phyloP scores from a whole-genome alignment of 2,888 invertebrate genomes.

The Napeogenes sylphis region DNA sequence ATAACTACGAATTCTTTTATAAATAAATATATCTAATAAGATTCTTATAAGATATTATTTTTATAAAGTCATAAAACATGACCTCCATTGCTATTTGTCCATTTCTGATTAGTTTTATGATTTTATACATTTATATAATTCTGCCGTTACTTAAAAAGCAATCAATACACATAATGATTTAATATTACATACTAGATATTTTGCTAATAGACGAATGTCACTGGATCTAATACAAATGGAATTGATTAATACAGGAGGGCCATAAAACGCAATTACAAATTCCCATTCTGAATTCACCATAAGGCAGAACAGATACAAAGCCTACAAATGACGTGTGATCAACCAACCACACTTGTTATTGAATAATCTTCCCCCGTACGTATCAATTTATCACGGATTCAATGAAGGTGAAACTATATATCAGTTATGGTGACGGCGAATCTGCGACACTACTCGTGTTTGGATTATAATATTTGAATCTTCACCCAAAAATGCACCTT shows the following conservation, averaged over 20 bases:
- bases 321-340: conserved; percentile 51
- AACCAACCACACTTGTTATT: conserved; percentile 72
- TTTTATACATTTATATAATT: background rate
- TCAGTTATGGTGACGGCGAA: conserved; percentile 66
- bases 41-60: background rate
- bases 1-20: background rate
- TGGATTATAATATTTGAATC: conserved; percentile 38
- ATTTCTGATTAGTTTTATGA: background rate
- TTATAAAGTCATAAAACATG: background rate
- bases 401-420: conserved; percentile 77
- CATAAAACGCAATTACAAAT: conserved; percentile 45
- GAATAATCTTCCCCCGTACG: conserved; percentile 68
- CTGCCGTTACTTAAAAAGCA: too few relatives aligned
- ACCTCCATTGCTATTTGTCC: background rate
- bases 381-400: conserved; percentile 76
- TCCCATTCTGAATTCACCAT: conserved; percentile 45
- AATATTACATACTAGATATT: background rate
- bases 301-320: conserved; percentile 40
- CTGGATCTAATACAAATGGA: conserved; percentile 29
- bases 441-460: conserved; percentile 41
- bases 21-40: background rate
- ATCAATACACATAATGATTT: too few relatives aligned
- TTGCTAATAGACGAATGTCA: conserved; percentile 10
- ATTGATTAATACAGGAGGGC: conserved; percentile 37
- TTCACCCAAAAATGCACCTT: conserved; percentile 22